Conservation (phyloP, 2,888 invertebrate species). For the Oegoconia quadripuncta region DNA sequence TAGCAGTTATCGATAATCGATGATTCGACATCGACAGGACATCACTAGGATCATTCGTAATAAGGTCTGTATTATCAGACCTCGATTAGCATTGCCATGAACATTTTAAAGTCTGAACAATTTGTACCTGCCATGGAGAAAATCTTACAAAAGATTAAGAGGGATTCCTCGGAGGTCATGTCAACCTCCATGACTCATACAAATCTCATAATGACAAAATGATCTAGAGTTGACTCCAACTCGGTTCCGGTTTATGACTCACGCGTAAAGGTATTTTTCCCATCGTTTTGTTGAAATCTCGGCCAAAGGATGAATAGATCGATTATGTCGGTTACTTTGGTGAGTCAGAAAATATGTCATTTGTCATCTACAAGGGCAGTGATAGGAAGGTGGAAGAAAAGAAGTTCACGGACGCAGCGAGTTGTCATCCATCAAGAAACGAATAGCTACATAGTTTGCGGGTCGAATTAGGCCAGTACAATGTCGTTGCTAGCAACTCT, state of each 20-base stretch:
- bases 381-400: background rate
- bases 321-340: background rate
- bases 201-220: constrained; percentile 37
- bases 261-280: constrained; percentile 31
- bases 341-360: constrained; percentile 4
- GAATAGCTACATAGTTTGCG: too few species aligned
- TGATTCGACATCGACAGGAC: too few species aligned
- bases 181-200: constrained; percentile 48
- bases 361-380: constrained; percentile 10
- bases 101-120: too few species aligned
- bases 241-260: constrained; percentile 35
- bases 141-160: constrained; percentile 32
- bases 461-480: too few species aligned
- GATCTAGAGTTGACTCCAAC: constrained; percentile 25
- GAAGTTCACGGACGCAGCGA: background rate
- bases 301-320: constrained; percentile 10
- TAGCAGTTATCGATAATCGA: too few species aligned
- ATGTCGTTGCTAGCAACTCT: too few species aligned
- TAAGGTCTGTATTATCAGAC: too few species aligned
- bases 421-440: background rate
- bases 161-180: constrained; percentile 52
- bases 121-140: too few species aligned
- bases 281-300: constrained; percentile 18
- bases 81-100: too few species aligned
- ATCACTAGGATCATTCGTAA: too few species aligned